Conservation (phyloP, 2,797 vertebrate species). For the Hydrolagus colliei region DNA sequence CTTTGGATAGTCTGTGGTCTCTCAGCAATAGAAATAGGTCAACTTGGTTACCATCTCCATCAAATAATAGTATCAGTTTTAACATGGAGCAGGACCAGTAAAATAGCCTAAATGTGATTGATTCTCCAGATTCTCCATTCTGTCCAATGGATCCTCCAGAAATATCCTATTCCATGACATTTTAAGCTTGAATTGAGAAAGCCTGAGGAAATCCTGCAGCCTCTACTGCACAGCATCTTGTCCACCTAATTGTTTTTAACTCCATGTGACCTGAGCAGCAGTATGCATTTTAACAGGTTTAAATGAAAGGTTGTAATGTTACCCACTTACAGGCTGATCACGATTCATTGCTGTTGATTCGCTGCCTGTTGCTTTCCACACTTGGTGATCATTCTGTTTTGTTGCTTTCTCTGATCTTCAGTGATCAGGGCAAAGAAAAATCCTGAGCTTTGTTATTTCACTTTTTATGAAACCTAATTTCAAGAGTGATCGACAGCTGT, state of each 20-base stretch:
- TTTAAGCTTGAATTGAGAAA: too few relatives aligned
- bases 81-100: background rate
- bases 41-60: background rate
- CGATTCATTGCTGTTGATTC: background rate
- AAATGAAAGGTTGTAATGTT: background rate
- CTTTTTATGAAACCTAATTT: slow-evolving; percentile 29
- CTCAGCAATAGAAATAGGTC: too few relatives aligned
- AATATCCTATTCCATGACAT: background rate
- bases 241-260: background rate
- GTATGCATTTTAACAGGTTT: background rate
- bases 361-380: background rate
- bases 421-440: background rate
- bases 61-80: background rate
- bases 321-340: background rate
- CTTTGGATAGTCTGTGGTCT: background rate
- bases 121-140: too few relatives aligned
- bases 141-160: background rate
- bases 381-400: background rate
- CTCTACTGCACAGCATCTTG: too few relatives aligned
- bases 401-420: slow-evolving; percentile 11
- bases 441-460: slow-evolving; percentile 2
- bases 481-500: slow-evolving; percentile 30
- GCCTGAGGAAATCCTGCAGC: too few relatives aligned
- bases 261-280: background rate
- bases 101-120: background rate